These are phyloP conservation scores for Microplitis demolitor DNA, from an alignment of 1,140 invertebrate species.

Conservation along the genomic window DNA sequence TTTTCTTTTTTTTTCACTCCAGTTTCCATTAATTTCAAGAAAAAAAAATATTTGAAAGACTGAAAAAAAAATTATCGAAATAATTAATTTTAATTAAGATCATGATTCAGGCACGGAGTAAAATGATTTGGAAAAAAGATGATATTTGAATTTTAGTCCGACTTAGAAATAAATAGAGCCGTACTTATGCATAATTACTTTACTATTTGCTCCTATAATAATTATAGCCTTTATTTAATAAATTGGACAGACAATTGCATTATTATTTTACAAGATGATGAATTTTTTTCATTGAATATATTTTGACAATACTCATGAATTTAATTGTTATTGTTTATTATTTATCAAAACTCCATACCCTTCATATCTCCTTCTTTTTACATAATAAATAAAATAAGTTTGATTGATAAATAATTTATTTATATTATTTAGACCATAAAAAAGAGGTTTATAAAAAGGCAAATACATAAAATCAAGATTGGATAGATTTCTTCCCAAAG, in stretches of 20 bases:
- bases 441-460: not conserved
- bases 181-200: slow-evolving; percentile 31
- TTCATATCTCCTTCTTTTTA: not conserved
- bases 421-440: not conserved
- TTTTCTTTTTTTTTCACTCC: no score
- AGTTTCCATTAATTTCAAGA: no score
- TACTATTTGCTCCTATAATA: slow-evolving; percentile 28
- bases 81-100: no score
- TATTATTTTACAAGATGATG: slow-evolving; percentile 48
- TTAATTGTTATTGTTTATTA: slow-evolving; percentile 20
- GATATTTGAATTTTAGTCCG: no score
- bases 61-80: no score
- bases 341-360: not conserved
- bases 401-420: not conserved
- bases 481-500: slow-evolving; percentile 11
- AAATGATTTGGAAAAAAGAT: no score
- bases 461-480: not conserved
- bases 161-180: no score
- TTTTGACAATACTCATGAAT: slow-evolving; percentile 47
- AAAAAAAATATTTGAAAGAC: no score
- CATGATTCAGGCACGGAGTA: no score
- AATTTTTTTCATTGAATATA: slow-evolving; percentile 53
- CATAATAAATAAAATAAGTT: not conserved
- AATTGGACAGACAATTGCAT: slow-evolving; percentile 43
- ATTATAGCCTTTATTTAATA: slow-evolving; percentile 35